Evolutionary conservation across 2,113 vertebrate species (phyloP), one percentile per base, ranked within the genome.

Genomic region (Connochaetes taurinus): DNA sequence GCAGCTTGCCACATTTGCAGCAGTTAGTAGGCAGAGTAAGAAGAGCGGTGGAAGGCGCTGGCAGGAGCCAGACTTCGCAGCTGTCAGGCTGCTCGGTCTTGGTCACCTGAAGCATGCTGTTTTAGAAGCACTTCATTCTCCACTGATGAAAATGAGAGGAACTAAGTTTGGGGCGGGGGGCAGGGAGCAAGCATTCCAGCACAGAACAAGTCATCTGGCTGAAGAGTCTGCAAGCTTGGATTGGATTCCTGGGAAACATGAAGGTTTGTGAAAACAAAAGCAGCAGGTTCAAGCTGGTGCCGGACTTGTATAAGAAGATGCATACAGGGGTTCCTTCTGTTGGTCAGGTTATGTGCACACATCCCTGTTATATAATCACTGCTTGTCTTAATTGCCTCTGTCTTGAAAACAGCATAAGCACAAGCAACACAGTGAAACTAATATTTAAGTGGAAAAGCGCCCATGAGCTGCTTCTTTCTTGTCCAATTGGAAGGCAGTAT

Each of bases 191-290:
- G 81, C 45, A 47, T 94, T 80, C 76, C 58, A 88, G 60, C 81
- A 86, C 55, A n/a, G 74, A 97, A 85, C 36, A 91, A 90, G 25
- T 85, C 78, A 88, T 98, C 95, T 92, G 90, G 81, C 84, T 78
- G n/a, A 52, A 62, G 19, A 27, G 36, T 82, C 76, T 91, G 84
- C 50, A 76, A 76, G 23, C 81, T 71, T 97, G 81, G 50, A 64
- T 87, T 43, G 91, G 83, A 85, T 87, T 90, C 82, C 47, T 52
- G 23, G 94, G 87, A 91, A 87, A 89, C 60, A 84, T 3, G 40
- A 86, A 90, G 83, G 29, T 50, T 67, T 88, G n/a, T 64, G 93
- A 64, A 98, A 96, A 98, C 93, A 91, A 45, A 94, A 94, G 33
- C 91, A 52, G 33, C 57, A 25, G 1, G 87, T 67, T 7, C 40